These are phyloP conservation scores for Xestia c-nigrum DNA, from an alignment of 2,888 invertebrate genomes.

Conservation along the genomic window DNA sequence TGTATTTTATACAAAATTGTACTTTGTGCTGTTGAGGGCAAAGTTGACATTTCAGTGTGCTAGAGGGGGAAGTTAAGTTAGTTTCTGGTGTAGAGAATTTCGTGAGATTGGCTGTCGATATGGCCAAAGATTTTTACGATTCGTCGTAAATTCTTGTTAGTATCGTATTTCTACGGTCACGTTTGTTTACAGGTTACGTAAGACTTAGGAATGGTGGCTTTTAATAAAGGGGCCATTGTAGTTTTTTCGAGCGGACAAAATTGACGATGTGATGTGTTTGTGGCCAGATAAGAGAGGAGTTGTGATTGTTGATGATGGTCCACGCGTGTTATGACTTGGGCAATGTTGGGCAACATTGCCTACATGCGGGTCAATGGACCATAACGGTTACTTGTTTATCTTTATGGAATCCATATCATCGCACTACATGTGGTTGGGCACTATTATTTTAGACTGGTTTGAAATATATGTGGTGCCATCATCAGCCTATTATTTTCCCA, in stretches of 20 bases:
- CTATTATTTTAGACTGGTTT: conserved; percentile 8
- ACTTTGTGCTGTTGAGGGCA: fast-evolving
- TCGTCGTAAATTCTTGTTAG: conserved; percentile 68
- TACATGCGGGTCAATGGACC: conserved; percentile 9
- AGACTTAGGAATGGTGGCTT: conserved; percentile 51
- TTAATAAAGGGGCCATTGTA: conserved; percentile 57
- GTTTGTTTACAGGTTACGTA: conserved; percentile 58
- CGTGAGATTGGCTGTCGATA: conserved; percentile 68
- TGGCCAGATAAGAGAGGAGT: conserved; percentile 27
- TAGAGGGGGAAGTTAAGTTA: background rate
- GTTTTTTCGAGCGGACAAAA: conserved; percentile 47
- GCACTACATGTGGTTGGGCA: conserved; percentile 1
- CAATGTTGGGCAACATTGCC: conserved; percentile 1
- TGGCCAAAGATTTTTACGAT: conserved; percentile 70
- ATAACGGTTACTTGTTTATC: conserved; percentile 35
- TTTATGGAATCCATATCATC: conserved; percentile 18
- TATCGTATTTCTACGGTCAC: conserved; percentile 67
- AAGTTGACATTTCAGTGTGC: conserved; percentile 10
- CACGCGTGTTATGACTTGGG: conserved; percentile 7
- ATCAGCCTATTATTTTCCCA: background rate
- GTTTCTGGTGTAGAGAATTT: conserved; percentile 25
- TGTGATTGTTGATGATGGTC: conserved; percentile 19
- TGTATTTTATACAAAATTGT: background rate
- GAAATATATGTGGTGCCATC: background rate
- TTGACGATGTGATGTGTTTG: conserved; percentile 27